Evolutionary conservation across 2,888 invertebrate species (phyloP).

Genomic region (Lasioglossum zephyrum): DNA sequence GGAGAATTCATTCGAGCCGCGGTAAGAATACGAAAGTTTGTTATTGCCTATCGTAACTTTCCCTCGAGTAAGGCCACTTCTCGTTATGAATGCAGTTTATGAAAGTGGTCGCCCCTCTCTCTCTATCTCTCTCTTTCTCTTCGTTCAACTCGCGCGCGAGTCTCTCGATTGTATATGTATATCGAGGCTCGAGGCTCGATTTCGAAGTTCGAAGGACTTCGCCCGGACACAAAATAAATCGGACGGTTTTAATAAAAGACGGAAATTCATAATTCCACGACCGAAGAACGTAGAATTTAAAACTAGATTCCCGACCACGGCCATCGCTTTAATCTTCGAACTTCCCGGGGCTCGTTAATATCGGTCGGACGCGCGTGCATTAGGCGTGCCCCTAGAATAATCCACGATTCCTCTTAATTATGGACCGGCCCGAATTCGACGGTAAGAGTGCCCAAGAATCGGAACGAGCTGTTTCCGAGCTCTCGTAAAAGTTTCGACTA

Average conservation of each 20-base stretch:
- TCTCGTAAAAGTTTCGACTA: neutral
- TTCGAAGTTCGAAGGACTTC: neutral
- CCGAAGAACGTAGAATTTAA: conserved; percentile 27
- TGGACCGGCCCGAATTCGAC: neutral
- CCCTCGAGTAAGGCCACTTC: conserved; percentile 15
- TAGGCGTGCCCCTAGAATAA: neutral
- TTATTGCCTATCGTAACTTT: conserved; percentile 60
- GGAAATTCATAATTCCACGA: conserved; percentile 38
- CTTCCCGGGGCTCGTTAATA: neutral
- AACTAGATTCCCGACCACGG: conserved; percentile 11
- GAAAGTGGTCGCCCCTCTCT: conserved; percentile 19
- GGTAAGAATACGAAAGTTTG: conserved; percentile 62
- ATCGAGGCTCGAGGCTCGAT: neutral
- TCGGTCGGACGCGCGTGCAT: conserved; percentile 6
- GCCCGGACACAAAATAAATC: conserved; percentile 26
- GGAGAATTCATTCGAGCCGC: conserved; percentile 53
- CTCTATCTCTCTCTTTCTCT: neutral
- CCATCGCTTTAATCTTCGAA: neutral
- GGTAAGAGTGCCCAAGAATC: neutral
- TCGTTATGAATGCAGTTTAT: conserved; percentile 41
- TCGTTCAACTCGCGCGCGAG: conserved; percentile 28
- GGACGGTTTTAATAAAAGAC: conserved; percentile 30
- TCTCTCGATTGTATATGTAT: neutral
- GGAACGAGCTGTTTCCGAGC: neutral
- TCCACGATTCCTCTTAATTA: conserved; percentile 4